Evolutionary conservation across 2,113 vertebrate species (phyloP).

Genomic region (Dromas ardeola): DNA sequence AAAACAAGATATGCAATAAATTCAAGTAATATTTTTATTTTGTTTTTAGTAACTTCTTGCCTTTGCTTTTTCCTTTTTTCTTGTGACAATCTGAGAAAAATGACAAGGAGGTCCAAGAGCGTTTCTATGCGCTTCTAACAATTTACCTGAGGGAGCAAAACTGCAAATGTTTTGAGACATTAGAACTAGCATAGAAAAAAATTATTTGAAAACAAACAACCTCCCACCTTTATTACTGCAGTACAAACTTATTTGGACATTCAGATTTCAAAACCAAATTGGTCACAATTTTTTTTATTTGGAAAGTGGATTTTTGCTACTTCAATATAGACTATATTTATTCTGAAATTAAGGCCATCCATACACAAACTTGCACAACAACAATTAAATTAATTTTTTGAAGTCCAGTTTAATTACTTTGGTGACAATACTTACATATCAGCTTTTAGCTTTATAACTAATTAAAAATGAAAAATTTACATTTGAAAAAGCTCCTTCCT

Average conservation of each 20-base stretch:
- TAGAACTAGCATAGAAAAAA: neutral
- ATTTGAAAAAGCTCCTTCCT: neutral
- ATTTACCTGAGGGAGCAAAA: neutral
- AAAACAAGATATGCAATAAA: neutral
- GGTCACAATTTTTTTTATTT: neutral
- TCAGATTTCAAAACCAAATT: neutral
- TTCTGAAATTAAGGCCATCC: neutral
- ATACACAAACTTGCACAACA: neutral
- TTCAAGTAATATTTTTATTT: rapidly evolving
- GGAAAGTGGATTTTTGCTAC: neutral
- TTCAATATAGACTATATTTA: neutral
- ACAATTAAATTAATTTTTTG: constrained; percentile 28
- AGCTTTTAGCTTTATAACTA: constrained; percentile 25
- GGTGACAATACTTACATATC: neutral
- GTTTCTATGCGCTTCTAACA: neutral
- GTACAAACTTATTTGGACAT: neutral
- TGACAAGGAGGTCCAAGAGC: neutral
- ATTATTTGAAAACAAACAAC: neutral
- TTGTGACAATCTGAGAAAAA: neutral
- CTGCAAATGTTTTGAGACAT: neutral
- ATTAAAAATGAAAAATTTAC: constrained; percentile 23
- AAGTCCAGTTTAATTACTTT: constrained; percentile 39
- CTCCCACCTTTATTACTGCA: neutral
- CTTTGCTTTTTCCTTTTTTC: neutral
- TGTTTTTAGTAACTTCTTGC: neutral